phyloP scores from a whole-genome alignment of 2,888 invertebrate genomes.

The Imbricaverruca yamaguchii region DNA sequence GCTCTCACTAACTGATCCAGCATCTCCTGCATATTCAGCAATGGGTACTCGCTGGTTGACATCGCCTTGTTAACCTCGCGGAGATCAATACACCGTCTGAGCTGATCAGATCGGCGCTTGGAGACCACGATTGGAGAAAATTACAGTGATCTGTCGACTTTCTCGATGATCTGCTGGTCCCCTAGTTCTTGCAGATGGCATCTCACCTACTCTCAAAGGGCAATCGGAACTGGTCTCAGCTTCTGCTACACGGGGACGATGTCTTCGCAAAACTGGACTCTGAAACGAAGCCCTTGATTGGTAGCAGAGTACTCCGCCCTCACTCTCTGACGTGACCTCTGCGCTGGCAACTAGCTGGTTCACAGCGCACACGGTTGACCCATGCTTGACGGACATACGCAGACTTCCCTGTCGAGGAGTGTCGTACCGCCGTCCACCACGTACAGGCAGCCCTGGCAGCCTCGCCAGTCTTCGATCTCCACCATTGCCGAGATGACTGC shows the following conservation, averaged over 20 bases:
- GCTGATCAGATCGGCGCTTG: background rate
- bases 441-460: too few relatives aligned
- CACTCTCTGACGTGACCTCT: background rate
- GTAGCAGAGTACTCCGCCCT: background rate
- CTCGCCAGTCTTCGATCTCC: too few relatives aligned
- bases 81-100: background rate
- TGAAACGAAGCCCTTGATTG: background rate
- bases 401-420: background rate
- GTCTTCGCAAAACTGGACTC: background rate
- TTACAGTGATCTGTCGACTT: background rate
- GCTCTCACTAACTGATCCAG: background rate
- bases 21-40: background rate
- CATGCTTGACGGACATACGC: background rate
- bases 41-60: background rate
- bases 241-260: background rate
- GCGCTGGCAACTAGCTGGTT: background rate
- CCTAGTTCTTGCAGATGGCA: background rate
- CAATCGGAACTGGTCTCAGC: background rate
- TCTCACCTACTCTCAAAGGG: background rate
- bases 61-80: background rate
- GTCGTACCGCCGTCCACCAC: too few relatives aligned
- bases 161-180: background rate
- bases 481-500: too few relatives aligned
- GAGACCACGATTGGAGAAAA: background rate
- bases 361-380: background rate